Evolutionary conservation across 2,797 vertebrate species (phyloP).

Genomic region (Notolepis coatsorum): DNA sequence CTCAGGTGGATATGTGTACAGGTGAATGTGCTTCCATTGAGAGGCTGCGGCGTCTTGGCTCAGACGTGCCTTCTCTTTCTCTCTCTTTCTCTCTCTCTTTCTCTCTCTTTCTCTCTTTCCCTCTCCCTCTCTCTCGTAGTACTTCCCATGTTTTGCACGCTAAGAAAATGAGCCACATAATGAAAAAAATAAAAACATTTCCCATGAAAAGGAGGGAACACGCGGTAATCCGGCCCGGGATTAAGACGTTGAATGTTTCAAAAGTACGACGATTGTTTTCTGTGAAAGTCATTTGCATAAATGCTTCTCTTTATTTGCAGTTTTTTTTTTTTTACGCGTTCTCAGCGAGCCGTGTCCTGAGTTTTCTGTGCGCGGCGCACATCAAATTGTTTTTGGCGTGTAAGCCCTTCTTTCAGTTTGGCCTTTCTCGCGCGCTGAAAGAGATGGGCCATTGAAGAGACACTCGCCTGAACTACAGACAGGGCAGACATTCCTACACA

Average conservation of each 20-base stretch:
- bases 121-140: not conserved
- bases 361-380: slow-evolving; percentile 19
- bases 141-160: slow-evolving; percentile 29
- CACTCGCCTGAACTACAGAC: slow-evolving; percentile 27
- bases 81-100: not conserved
- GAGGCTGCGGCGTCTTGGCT: slow-evolving; percentile 15
- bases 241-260: slow-evolving; percentile 8
- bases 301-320: too few relatives aligned
- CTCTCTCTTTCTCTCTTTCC: not conserved
- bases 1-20: slow-evolving; percentile 41
- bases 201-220: slow-evolving; percentile 5
- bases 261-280: not conserved
- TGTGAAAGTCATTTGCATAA: slow-evolving; percentile 13
- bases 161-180: slow-evolving; percentile 1
- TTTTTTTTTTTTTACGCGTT: slow-evolving; percentile 15
- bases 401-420: slow-evolving; percentile 43
- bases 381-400: slow-evolving; percentile 39
- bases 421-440: slow-evolving; percentile 35
- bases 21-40: slow-evolving; percentile 35
- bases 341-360: slow-evolving; percentile 3
- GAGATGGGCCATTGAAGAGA: slow-evolving; percentile 32
- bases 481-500: slow-evolving; percentile 26
- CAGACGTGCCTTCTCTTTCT: slow-evolving; percentile 5
- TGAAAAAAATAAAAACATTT: slow-evolving; percentile 3
- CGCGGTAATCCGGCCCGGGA: not conserved